These are phyloP conservation scores for Hippocampus zosterae DNA, from an alignment of 2,113 vertebrate species.

Conservation along the genomic window DNA sequence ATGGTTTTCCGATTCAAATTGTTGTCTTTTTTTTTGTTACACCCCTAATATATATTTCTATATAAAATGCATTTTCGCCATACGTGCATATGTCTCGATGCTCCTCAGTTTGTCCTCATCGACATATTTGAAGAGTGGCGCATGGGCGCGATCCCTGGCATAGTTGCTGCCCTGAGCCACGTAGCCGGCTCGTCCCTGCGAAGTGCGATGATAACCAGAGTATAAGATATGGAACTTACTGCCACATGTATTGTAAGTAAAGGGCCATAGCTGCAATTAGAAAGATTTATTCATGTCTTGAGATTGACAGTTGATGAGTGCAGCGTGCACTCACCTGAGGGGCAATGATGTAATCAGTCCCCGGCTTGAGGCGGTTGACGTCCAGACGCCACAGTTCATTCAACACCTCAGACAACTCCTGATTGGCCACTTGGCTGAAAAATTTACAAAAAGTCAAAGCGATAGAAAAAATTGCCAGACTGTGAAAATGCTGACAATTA, in stretches of 20 bases:
- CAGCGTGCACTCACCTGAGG: conserved; percentile 67
- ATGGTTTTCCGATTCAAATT: too few species aligned
- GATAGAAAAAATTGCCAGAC: not conserved
- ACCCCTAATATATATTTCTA: too few species aligned
- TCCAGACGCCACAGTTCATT: conserved; percentile 78
- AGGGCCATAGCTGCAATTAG: too few species aligned
- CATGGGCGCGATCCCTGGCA: conserved; percentile 69
- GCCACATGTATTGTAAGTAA: not conserved
- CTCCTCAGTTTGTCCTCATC: conserved; percentile 71
- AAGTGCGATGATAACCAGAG: conserved; percentile 11
- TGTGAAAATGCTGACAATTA: too few species aligned
- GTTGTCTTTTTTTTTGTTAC: too few species aligned
- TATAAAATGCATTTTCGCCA: conserved; percentile 21
- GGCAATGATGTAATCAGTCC: conserved; percentile 77
- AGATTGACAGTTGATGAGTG: not conserved
- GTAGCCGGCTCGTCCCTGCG: conserved; percentile 72
- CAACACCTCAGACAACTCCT: conserved; percentile 77
- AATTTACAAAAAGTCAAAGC: not conserved
- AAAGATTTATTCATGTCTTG: not conserved
- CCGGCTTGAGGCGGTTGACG: conserved; percentile 72
- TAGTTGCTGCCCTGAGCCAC: conserved; percentile 64
- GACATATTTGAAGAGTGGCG: conserved; percentile 70
- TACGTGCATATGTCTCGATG: conserved; percentile 75
- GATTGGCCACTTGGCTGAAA: conserved; percentile 62
- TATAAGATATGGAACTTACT: not conserved